These are phyloP conservation scores for Campylorhamphus procurvoides DNA, from an alignment of 2,113 vertebrate species.

Conservation along the genomic window DNA sequence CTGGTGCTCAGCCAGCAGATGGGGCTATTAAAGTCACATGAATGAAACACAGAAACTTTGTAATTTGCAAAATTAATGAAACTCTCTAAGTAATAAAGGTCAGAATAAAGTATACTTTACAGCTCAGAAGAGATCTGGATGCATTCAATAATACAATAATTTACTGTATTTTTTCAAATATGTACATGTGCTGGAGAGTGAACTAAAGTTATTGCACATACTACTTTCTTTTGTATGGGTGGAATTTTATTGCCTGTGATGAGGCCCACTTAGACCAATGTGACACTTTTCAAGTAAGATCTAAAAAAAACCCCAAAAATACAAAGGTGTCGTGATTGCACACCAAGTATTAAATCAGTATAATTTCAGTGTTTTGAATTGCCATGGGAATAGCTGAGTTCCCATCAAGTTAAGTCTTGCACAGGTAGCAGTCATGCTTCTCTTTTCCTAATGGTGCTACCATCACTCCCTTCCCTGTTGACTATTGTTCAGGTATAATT, in stretches of 20 bases:
- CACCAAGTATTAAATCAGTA: constrained; percentile 8
- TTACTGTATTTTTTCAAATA: background rate
- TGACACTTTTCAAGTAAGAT: background rate
- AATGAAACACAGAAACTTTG: background rate
- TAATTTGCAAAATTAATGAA: constrained; percentile 35
- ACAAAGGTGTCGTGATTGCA: background rate
- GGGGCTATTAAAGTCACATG: constrained; percentile 61
- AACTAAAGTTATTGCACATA: background rate
- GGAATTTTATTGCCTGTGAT: background rate
- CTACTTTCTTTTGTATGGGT: background rate
- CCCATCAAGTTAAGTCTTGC: constrained; percentile 52
- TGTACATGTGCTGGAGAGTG: background rate
- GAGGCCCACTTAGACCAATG: background rate
- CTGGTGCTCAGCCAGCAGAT: constrained; percentile 60
- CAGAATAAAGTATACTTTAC: background rate
- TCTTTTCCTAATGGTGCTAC: constrained; percentile 43
- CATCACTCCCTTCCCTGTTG: constrained; percentile 30
- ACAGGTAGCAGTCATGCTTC: constrained; percentile 31
- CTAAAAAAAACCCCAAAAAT: background rate
- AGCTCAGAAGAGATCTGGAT: background rate
- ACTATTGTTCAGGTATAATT: constrained; percentile 34
- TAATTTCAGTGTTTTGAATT: constrained; percentile 37
- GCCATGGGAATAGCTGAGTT: constrained; percentile 2
- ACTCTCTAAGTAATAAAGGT: background rate
- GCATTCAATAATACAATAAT: background rate